Evolutionary conservation across 1,140 invertebrate species (phyloP).

Genomic region (Caerostris darwini): DNA sequence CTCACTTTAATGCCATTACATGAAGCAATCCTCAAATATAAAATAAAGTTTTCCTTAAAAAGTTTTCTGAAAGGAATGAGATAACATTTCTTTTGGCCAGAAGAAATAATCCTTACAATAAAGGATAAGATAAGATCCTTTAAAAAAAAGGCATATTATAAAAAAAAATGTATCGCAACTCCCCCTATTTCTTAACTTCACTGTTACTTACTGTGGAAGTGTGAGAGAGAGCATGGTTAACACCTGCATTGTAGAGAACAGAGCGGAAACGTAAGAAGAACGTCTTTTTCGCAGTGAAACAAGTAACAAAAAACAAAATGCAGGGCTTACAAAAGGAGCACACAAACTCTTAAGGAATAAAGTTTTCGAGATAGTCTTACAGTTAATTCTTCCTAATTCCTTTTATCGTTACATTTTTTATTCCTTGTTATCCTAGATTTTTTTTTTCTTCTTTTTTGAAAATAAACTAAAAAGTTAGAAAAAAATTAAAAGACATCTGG

Average conservation of each 20-base stretch:
- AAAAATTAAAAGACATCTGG: background rate
- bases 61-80: background rate
- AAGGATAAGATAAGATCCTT: background rate
- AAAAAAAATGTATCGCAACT: background rate
- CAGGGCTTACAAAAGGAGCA: background rate
- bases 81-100: too few relatives aligned
- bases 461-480: too few relatives aligned
- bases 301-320: background rate
- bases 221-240: background rate
- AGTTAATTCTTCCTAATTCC: background rate
- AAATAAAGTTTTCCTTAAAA: background rate
- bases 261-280: background rate
- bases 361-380: background rate
- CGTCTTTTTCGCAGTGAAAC: background rate
- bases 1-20: background rate
- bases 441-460: too few relatives aligned
- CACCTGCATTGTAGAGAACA: background rate
- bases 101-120: background rate
- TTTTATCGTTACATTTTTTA: background rate
- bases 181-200: background rate
- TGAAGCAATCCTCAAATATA: background rate
- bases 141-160: background rate
- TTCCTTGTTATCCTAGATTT: too few relatives aligned
- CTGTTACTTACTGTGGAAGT: background rate
- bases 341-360: background rate